Evolutionary conservation across 23 tunicate genomes (phyloP).

Genomic region (Styela clava): DNA sequence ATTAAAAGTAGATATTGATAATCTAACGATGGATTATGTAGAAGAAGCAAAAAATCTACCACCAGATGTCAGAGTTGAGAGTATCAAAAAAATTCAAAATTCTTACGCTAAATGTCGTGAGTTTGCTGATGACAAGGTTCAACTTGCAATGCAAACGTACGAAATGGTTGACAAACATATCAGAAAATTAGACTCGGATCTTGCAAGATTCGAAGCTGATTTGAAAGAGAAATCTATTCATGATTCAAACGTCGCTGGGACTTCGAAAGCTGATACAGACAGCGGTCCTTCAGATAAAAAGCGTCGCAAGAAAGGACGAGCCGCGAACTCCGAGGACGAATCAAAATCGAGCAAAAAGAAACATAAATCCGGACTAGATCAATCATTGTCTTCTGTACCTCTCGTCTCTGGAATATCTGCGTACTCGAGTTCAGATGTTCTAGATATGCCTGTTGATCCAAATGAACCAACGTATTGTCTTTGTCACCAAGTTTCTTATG

Average conservation of each 20-base stretch:
- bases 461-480: constrained; percentile 98
- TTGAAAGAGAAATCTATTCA: constrained; percentile 75
- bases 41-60: constrained; percentile 63
- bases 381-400: neutral
- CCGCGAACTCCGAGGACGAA: constrained; percentile 63
- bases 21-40: constrained; percentile 53
- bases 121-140: constrained; percentile 87
- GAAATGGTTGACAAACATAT: constrained; percentile 97
- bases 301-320: constrained; percentile 55
- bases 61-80: constrained; percentile 48
- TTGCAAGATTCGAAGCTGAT: constrained; percentile 89
- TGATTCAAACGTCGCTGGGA: constrained; percentile 49
- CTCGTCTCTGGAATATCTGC: constrained; percentile 35
- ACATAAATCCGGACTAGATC: constrained; percentile 28
- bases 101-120: constrained; percentile 78
- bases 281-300: constrained; percentile 1
- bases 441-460: constrained; percentile 99
- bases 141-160: constrained; percentile 82
- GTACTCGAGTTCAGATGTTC: constrained; percentile 75
- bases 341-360: constrained; percentile 49
- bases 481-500: constrained; percentile 97
- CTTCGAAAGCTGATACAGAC: constrained; percentile 31
- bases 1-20: constrained; percentile 77
- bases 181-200: constrained; percentile 78
- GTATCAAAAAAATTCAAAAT: constrained; percentile 71